phyloP scores from a whole-genome alignment of 2,888 invertebrate genomes.

The Ditula angustiorana region DNA sequence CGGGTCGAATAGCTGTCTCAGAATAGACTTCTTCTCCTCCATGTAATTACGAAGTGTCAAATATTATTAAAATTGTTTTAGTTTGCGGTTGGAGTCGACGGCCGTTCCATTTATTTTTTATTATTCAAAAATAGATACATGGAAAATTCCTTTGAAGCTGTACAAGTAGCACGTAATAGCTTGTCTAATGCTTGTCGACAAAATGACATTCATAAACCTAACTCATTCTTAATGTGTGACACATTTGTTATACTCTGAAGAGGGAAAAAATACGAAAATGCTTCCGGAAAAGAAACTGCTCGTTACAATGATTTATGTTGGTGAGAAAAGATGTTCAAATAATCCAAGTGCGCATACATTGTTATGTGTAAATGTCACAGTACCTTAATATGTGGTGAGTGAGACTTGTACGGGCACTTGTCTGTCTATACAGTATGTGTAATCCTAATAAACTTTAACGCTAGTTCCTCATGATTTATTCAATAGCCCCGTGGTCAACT shows the following conservation, averaged over 20 bases:
- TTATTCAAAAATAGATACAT: slow-evolving; percentile 25
- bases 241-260: slow-evolving; percentile 39
- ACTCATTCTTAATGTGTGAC: slow-evolving; percentile 39
- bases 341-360: background rate
- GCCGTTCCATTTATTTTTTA: slow-evolving; percentile 51
- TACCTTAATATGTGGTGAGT: too few species aligned
- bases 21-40: slow-evolving; percentile 53
- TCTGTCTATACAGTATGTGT: too few species aligned
- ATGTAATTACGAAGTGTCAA: slow-evolving; percentile 74
- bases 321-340: slow-evolving; percentile 64
- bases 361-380: background rate
- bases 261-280: slow-evolving; percentile 75
- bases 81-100: slow-evolving; percentile 58
- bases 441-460: too few species aligned
- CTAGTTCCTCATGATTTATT: too few species aligned
- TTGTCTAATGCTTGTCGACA: slow-evolving; percentile 36
- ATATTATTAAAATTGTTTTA: slow-evolving; percentile 73
- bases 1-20: slow-evolving; percentile 43
- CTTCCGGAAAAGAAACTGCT: slow-evolving; percentile 62
- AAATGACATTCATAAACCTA: slow-evolving; percentile 38
- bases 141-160: slow-evolving; percentile 21
- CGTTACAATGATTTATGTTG: slow-evolving; percentile 79
- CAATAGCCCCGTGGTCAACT: too few species aligned
- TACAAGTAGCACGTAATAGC: slow-evolving; percentile 18
- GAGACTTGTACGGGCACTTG: too few species aligned